These are phyloP conservation scores for Philaethria dido DNA, from an alignment of 2,888 invertebrate species.

Conservation along the genomic window DNA sequence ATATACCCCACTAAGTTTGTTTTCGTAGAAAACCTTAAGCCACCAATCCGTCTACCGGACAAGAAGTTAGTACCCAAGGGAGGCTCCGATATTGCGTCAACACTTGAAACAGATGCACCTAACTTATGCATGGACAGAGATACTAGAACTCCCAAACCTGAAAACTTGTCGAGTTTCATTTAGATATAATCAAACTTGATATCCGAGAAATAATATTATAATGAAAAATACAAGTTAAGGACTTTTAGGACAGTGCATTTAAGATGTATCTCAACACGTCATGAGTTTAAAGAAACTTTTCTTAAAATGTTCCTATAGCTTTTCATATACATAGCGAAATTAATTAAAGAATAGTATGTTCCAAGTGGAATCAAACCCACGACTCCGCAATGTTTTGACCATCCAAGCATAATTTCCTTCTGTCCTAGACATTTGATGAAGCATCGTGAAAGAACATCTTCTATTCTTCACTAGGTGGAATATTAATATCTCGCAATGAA, in stretches of 20 bases:
- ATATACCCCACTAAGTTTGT: background rate
- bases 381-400: too few relatives aligned
- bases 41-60: constrained; percentile 45
- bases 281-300: too few relatives aligned
- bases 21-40: constrained; percentile 41
- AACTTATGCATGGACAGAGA: constrained; percentile 79
- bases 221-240: background rate
- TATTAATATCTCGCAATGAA: background rate
- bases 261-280: background rate
- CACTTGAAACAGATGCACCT: constrained; percentile 77
- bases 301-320: too few relatives aligned
- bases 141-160: constrained; percentile 64
- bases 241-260: background rate
- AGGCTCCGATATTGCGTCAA: constrained; percentile 71
- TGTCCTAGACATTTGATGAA: too few relatives aligned
- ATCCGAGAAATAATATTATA: constrained; percentile 15
- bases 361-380: too few relatives aligned
- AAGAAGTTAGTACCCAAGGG: constrained; percentile 53
- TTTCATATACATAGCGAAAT: too few relatives aligned
- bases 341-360: too few relatives aligned
- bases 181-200: constrained; percentile 62
- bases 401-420: too few relatives aligned
- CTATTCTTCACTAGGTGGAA: background rate
- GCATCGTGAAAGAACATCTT: too few relatives aligned
- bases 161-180: constrained; percentile 63